Percentiles rank a stretch among this genome's conserved stretches.
phyloP scores from a whole-genome alignment of 1,140 invertebrate species.

The Neuroterus valhalla region DNA sequence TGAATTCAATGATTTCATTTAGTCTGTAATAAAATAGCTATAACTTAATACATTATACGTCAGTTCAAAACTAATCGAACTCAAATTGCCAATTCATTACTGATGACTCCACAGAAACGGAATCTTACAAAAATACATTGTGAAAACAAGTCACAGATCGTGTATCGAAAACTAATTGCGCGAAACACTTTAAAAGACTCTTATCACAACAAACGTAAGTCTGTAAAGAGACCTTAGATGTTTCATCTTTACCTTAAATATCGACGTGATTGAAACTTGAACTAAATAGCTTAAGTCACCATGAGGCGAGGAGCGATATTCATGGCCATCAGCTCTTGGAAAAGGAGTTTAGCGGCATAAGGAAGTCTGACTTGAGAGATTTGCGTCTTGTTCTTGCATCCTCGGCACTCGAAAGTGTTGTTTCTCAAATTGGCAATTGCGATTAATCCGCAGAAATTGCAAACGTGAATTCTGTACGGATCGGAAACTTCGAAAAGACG shows the following conservation, averaged over 20 bases:
- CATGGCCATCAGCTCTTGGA: conserved; percentile 61
- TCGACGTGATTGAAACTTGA: background rate
- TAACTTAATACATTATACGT: no score
- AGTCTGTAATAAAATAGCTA: no score
- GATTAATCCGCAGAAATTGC: conserved; percentile 59
- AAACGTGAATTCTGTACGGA: conserved; percentile 57
- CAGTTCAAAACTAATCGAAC: no score
- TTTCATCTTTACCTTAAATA: conserved; percentile 10
- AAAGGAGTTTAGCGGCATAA: conserved; percentile 58
- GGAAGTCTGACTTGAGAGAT: conserved; percentile 57
- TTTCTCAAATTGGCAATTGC: conserved; percentile 58
- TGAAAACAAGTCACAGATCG: background rate
- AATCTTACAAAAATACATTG: background rate
- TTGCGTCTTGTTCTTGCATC: conserved; percentile 60
- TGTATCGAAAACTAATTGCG: background rate
- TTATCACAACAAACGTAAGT: conserved; percentile 1
- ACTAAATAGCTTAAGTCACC: conserved; percentile 46
- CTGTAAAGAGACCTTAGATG: background rate
- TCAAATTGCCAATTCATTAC: background rate
- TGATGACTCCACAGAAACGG: background rate
- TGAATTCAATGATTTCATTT: no score
- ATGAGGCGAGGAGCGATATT: conserved; percentile 60
- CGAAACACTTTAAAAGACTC: background rate
- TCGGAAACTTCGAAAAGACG: conserved; percentile 58
- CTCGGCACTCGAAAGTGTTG: conserved; percentile 55